Percentiles rank a stretch among this genome's conserved stretches.
These are phyloP conservation scores for Drosophila koepferae DNA, from an alignment of 2,888 invertebrate species.

Conservation along the genomic window DNA sequence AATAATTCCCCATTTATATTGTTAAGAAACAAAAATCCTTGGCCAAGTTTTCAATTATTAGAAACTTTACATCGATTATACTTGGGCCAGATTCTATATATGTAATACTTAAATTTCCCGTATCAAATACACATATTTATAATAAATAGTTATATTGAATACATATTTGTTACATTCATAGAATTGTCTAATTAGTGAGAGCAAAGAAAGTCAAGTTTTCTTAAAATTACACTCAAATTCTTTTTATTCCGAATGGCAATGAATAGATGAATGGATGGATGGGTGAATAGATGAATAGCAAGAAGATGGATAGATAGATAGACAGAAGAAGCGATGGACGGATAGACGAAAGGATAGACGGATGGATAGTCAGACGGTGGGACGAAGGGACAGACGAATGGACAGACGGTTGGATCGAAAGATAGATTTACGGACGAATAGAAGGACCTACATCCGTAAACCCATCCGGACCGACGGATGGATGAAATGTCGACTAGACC, in stretches of 20 bases:
- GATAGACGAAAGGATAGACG: too few relatives aligned
- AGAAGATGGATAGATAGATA: background rate
- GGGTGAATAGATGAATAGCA: too few relatives aligned
- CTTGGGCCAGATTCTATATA: background rate
- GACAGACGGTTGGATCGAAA: too few relatives aligned
- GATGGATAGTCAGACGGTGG: too few relatives aligned
- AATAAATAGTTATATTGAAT: constrained; percentile 3
- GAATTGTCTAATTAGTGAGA: constrained; percentile 5
- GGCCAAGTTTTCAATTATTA: constrained; percentile 35
- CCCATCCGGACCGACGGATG: too few relatives aligned
- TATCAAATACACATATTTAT: constrained; percentile 25
- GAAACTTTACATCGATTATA: background rate
- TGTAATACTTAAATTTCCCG: constrained; percentile 25
- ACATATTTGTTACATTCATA: constrained; percentile 15
- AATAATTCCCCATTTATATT: constrained; percentile 14
- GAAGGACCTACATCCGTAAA: too few relatives aligned
- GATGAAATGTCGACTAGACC: too few relatives aligned
- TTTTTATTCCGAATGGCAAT: background rate
- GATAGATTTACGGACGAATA: too few relatives aligned
- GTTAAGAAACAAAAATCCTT: background rate
- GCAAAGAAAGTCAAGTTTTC: background rate
- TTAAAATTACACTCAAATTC: background rate
- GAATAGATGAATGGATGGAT: too few relatives aligned
- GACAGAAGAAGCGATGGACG: too few relatives aligned
- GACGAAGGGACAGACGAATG: too few relatives aligned